Base-by-base conservation (phyloP, 2,113 vertebrate species). In the Xiphophorus couchianus region DNA sequence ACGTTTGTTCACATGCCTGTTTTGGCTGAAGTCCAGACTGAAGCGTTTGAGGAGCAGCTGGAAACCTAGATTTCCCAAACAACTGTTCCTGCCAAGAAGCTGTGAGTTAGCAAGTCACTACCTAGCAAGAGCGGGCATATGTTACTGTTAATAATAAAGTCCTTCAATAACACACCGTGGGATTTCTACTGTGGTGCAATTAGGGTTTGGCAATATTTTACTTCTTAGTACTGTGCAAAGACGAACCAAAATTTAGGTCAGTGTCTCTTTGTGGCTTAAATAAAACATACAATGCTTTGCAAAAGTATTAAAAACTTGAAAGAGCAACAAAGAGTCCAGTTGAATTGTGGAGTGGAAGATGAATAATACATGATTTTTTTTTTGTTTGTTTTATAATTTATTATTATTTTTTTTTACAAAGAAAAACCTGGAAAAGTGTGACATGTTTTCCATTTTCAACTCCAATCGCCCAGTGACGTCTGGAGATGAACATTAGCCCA, bases 1-100 rank as follows among this genome's bases (percentile, higher is more conserved):
- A 71, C 74, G 70, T 79, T 76, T 86, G 86, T 80, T 81, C 62
- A 66, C 48, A 71, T 71, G 74, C 39, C 28, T 86, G 71, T 75
- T 73, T 25, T 68, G 64, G 66, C 74, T 74, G 62, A 60, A 15
- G 0, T 48, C 62, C 75, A 54, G 30, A 62, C 60, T 51, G 48
- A 12, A 58, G 75, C 62, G n/a, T 81, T 80, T 60, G 35, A 70
- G 51, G 14, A 78, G 42, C 72, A 77, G 65, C 31, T 80, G 74
- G 35, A 85, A 76, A 77, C 27, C 51, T n/a, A 54, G 63, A 30
- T 29, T 64, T 51, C 74, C 48, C 37, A 33, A 29, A 81, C 15
- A 27, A 31, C 15, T 66, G 28, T 33, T 68, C 14, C 58, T 35
- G 64, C 51, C 66, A 58, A n/a, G 25, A n/a, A n/a, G 51, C 51